phyloP scores from a whole-genome alignment of 2,888 invertebrate genomes.

The Sepioteuthis lessoniana region DNA sequence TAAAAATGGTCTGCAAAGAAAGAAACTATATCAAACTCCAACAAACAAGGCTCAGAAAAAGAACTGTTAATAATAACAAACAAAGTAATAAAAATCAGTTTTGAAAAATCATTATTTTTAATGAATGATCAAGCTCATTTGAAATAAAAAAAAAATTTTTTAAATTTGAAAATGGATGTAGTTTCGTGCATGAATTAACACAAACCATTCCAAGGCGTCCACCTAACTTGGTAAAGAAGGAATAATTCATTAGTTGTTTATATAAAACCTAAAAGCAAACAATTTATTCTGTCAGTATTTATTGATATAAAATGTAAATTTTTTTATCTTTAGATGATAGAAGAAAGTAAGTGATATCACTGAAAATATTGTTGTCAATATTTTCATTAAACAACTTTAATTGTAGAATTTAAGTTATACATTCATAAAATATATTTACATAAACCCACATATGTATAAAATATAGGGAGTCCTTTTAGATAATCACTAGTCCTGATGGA shows the following conservation, averaged over 20 bases:
- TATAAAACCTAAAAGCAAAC: constrained; percentile 20
- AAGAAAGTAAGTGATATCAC: background rate
- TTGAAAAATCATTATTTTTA: background rate
- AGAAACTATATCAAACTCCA: constrained; percentile 25
- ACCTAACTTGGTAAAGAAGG: background rate
- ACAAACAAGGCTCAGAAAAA: background rate
- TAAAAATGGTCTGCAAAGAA: constrained; percentile 42
- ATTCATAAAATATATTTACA: background rate
- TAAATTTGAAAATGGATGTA: too few species aligned
- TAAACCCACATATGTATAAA: background rate
- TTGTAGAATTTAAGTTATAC: background rate
- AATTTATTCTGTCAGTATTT: background rate
- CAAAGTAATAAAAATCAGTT: background rate
- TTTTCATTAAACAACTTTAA: background rate
- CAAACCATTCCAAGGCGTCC: background rate
- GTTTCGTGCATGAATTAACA: background rate
- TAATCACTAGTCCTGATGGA: background rate
- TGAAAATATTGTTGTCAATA: background rate
- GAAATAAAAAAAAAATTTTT: too few species aligned
- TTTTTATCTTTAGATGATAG: background rate
- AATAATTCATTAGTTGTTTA: background rate
- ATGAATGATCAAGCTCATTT: background rate
- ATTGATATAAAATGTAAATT: background rate
- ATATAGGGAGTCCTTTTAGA: background rate
- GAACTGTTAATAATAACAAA: background rate